Base-by-base conservation (phyloP, 2,797 vertebrate species). In the Pelobates cultripes region DNA sequence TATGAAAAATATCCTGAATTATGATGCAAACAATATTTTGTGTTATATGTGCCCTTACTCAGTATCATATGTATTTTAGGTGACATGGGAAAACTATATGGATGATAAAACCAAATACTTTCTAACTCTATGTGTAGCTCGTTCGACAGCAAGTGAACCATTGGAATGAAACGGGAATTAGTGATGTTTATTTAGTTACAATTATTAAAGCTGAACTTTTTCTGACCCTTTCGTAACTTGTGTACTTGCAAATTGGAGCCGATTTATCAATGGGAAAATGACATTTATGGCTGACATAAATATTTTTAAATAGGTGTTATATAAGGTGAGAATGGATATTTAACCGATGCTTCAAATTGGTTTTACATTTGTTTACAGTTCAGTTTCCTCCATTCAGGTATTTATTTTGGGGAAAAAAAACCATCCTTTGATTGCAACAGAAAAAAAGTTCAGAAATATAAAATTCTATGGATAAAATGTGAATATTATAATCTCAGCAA, bases 1-100 rank as follows among this genome's bases (percentile, higher is more conserved):
- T 72, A 77, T 82, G 75, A 82, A 73, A 77, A 75, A 73, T 82
- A 51, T 77, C 73, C 72, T 57, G 51, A 73, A 72, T 40, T 60
- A 70, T 28, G 47, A 51, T 47, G 63, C 66, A 81, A 75, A 61
- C 13, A 61, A 7, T 28, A 51, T 44, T 69, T 44, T 44, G 12
- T 47, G 42, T 70, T 70, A 55, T 61, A 81, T 40, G 13, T 53
- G 66, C 70, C 75, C 60, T 28, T 28, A 28, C 28, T 28, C 28
- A 28, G 28, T 28, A 28, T 47, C 15, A 75, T 75, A 42, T 70
- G 57, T 28, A 43, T 60, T 70, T 81, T 75, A 70, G 75, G 73
- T 70, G 73, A 51, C 66, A 53, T 75, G 73, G 43, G 68, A 60
- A 53, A 81, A 81, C 43, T 7, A 76, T 75, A 70, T 55, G 28